Evolutionary conservation across 1,140 invertebrate species (phyloP).

Genomic region (Diuraphis noxia): DNA sequence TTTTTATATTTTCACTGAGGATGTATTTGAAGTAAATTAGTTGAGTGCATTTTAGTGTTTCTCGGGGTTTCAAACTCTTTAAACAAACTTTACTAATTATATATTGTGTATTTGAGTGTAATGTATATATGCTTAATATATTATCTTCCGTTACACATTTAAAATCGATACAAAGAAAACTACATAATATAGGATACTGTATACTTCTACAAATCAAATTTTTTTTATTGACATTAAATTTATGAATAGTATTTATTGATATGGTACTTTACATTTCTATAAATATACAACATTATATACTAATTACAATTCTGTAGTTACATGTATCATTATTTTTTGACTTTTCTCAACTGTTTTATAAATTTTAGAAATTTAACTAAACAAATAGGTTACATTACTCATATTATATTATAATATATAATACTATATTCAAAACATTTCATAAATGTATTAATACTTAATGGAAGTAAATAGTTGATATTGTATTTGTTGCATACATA

Average conservation of each 20-base stretch:
- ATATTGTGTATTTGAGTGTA: not conserved
- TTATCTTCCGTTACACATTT: not conserved
- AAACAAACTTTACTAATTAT: slow-evolving; percentile 11
- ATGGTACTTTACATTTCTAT: not conserved
- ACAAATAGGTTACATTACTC: not conserved
- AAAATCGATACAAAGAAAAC: not conserved
- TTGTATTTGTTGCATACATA: too few relatives aligned
- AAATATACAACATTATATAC: not conserved
- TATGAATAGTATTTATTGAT: not conserved
- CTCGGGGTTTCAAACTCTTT: not conserved
- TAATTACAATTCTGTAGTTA: not conserved
- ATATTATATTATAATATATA: too few relatives aligned
- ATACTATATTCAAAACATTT: too few relatives aligned
- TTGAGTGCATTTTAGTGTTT: slow-evolving; percentile 8
- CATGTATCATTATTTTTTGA: not conserved
- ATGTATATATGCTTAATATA: not conserved
- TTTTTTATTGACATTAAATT: not conserved
- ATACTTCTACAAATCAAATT: not conserved
- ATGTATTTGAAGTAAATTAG: not conserved
- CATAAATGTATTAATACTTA: too few relatives aligned
- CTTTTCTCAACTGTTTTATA: too few relatives aligned
- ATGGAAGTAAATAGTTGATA: too few relatives aligned
- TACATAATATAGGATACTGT: not conserved
- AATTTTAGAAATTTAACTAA: not conserved
- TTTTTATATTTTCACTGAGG: not conserved